Base-by-base conservation (phyloP, 2,888 invertebrate species). In the Drosophila helvetica region DNA sequence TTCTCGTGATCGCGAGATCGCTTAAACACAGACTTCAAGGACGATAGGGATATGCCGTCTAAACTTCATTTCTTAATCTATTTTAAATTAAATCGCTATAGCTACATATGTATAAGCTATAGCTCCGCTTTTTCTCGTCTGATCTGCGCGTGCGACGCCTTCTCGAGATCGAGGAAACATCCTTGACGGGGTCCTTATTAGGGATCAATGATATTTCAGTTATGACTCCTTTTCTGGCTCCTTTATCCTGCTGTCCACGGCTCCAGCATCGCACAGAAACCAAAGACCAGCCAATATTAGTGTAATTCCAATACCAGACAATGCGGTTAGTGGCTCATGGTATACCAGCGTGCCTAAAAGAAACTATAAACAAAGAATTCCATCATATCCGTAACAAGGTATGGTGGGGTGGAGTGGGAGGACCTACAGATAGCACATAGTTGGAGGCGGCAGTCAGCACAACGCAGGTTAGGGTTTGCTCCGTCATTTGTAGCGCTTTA, bases 241-340 rank as follows among this genome's bases (percentile, higher is more conserved):
- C 15, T 25, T 57, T 53, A 48, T 45, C n/a, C 38, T 12, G 9
- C 9, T 12, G 1, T 47, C 43, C 4, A 12, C 42, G 6, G 25
- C 10, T 15, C 43, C 19, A 0, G 42, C 63, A 2, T 85, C 90
- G 61, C 94, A 93, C 6, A 96, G 94, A 62, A 96, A 92, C 25
- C 95, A 91, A 25, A 97, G 92, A 8, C 97, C 97, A 43, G 93
- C 83, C 8, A 96, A 90, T 64, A 97, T 95, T 15, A 96, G 92
- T 18, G 93, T 89, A 6, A 95, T 94, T 1, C 97, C 97, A 10
- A 93, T 80, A 94, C 96, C 95, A 95, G 96, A 96, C 42, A 93
- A 89, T 7, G 94, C 54, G 0, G 96, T 94, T 0, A 96, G 93
- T 0, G 93, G 92, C 91, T 97, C 97, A 19, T 93, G 93, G 91